A percentile compares a stretch with the other conserved stretches of the same genome.
Conservation (phyloP, 1,140 invertebrate genomes). For the Saccostrea cuccullata region DNA sequence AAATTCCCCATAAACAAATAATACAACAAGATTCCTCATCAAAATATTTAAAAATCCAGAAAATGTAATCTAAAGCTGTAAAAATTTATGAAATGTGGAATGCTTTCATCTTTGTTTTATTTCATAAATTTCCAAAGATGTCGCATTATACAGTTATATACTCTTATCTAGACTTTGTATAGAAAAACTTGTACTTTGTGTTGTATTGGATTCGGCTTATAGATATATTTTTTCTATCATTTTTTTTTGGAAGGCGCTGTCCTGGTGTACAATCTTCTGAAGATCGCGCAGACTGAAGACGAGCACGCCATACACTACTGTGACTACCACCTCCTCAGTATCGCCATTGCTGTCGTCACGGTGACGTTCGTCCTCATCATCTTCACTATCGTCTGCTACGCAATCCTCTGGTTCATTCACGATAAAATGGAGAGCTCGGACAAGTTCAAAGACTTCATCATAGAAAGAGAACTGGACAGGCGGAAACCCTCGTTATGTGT, state of each 20-base stretch:
- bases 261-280: not conserved
- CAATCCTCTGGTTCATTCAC: slow-evolving; percentile 2
- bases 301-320: not conserved
- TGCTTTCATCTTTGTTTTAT: too few species aligned
- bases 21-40: too few species aligned
- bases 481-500: not conserved
- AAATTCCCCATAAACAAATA: too few species aligned
- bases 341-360: slow-evolving; percentile 6
- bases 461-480: slow-evolving; percentile 4
- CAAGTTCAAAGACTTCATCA: not conserved
- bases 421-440: slow-evolving; percentile 15
- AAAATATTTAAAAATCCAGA: too few species aligned
- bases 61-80: too few species aligned
- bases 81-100: too few species aligned
- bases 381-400: slow-evolving; percentile 12
- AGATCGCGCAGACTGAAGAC: not conserved
- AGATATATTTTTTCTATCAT: too few species aligned
- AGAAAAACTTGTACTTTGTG: too few species aligned
- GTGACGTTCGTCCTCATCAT: slow-evolving; percentile 4
- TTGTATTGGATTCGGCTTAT: too few species aligned
- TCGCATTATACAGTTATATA: too few species aligned
- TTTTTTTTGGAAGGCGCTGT: not conserved
- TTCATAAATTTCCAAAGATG: too few species aligned
- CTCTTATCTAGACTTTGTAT: too few species aligned
- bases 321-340: not conserved